Evolutionary conservation across 2,888 invertebrate genomes (phyloP), one percentile per base, ranked within the genome.

Genomic region (Colletes collaris): DNA sequence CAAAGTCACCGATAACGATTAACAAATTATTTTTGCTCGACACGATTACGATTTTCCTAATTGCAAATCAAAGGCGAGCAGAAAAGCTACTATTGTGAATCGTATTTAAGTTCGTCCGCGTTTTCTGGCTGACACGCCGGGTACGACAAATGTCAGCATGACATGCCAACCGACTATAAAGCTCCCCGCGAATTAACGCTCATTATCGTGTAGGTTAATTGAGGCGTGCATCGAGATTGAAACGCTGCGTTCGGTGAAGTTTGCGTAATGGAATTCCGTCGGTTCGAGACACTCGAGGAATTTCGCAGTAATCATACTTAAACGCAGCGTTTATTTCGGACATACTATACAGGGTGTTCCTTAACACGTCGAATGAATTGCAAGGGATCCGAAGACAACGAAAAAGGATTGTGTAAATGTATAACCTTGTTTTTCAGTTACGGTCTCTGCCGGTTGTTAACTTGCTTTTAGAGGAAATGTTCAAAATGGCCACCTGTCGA

Each of bases 151-250:
- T 68, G 64, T 55, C 64, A 52, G 66, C 46, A 52, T 62, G 66
- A 68, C 79, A 79, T 78, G 79, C 79, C 52, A 79, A 66, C 67
- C 67, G 66, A 59, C 77, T 63, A 77, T 79, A 72, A 79, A 77
- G 62, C 59, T 76, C n/a, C 56, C 68, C 53, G 77, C 67, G 62
- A 79, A 79, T 77, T 79, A 77, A 70, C 67, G 71, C 77, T 77
- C 77, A 77, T 79, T 79, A 77, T 77, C 67, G 68, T 71, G 52
- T 55, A 58, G 53, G 64, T 77, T 79, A 79, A 79, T 79, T 77
- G 77, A 49, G 72, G 58, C 49, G 64, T 44, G 66, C 37, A 72
- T 72, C 72, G 64, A 74, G 69, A 79, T 79, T 77, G 79, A 79
- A 71, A 60, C 71, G 27, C 65, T 16, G 52, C 46, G 56, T 44